Conservation (phyloP, 2,888 invertebrate species). For the Epicampocera succincta region DNA sequence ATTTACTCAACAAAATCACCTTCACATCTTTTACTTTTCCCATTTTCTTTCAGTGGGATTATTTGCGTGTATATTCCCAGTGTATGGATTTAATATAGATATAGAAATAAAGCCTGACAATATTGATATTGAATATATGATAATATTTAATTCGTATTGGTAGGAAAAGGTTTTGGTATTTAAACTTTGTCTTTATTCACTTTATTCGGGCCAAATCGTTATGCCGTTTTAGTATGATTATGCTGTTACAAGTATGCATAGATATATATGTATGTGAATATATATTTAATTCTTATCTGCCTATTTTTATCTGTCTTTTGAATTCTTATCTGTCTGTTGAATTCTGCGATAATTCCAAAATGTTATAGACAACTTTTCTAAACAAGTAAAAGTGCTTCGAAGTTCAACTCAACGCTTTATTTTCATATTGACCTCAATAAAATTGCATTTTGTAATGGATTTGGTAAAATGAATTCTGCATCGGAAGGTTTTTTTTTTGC, state of each 20-base stretch:
- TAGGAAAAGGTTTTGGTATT: too few relatives aligned
- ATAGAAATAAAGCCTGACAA: too few relatives aligned
- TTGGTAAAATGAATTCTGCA: slow-evolving; percentile 33
- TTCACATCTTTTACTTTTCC: slow-evolving; percentile 32
- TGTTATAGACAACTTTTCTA: slow-evolving; percentile 22
- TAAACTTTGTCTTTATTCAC: too few relatives aligned
- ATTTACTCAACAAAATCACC: slow-evolving; percentile 62
- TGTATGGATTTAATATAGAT: slow-evolving; percentile 39
- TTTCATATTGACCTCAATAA: slow-evolving; percentile 55
- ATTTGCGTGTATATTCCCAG: slow-evolving; percentile 26
- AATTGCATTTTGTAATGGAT: slow-evolving; percentile 26
- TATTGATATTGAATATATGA: too few relatives aligned
- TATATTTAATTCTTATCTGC: slow-evolving; percentile 16
- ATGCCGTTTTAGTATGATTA: too few relatives aligned
- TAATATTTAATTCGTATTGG: not conserved
- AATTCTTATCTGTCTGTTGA: slow-evolving; percentile 20
- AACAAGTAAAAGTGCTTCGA: slow-evolving; percentile 46
- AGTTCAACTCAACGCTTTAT: slow-evolving; percentile 37
- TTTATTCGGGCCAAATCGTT: too few relatives aligned
- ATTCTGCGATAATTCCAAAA: slow-evolving; percentile 40
- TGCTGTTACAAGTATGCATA: too few relatives aligned
- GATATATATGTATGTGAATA: too few relatives aligned
- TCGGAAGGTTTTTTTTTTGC: not conserved
- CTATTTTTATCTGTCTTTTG: not conserved
- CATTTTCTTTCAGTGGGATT: slow-evolving; percentile 31